Evolutionary conservation across 2,888 invertebrate genomes (phyloP).

Genomic region (Tetramorium bicarinatum): DNA sequence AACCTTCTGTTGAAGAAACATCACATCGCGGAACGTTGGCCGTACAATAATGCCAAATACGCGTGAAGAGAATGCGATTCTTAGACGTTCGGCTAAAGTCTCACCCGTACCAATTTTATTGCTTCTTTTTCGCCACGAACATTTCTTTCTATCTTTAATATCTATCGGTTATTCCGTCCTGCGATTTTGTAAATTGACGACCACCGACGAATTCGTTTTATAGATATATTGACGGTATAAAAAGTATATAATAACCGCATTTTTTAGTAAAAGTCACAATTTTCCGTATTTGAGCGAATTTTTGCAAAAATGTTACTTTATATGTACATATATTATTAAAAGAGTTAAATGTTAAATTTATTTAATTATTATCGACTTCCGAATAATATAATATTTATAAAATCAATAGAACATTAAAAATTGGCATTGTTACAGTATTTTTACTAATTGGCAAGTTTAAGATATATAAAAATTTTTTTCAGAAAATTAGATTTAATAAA

Average conservation of each 20-base stretch:
- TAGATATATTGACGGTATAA: background rate
- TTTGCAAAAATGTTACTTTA: background rate
- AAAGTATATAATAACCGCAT: background rate
- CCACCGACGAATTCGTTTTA: background rate
- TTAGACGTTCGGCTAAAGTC: slow-evolving; percentile 51
- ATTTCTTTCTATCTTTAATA: slow-evolving; percentile 55
- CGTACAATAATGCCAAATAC: slow-evolving; percentile 51
- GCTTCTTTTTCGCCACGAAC: slow-evolving; percentile 63
- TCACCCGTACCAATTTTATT: slow-evolving; percentile 68
- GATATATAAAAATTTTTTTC: background rate
- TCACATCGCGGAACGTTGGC: slow-evolving; percentile 58
- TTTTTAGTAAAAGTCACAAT: background rate
- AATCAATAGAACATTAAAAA: background rate
- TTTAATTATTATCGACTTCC: background rate
- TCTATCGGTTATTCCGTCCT: slow-evolving; percentile 51
- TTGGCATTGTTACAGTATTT: background rate
- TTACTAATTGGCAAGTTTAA: background rate
- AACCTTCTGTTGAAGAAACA: slow-evolving; percentile 64
- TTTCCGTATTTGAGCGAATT: background rate
- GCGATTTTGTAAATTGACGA: slow-evolving; percentile 23
- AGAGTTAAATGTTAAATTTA: background rate
- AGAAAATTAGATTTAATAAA: background rate
- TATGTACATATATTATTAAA: background rate
- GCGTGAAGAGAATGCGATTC: slow-evolving; percentile 50
- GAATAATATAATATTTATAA: background rate